Evolutionary conservation across 2,113 vertebrate species (phyloP).

Genomic region (Tachysurus fulvidraco): DNA sequence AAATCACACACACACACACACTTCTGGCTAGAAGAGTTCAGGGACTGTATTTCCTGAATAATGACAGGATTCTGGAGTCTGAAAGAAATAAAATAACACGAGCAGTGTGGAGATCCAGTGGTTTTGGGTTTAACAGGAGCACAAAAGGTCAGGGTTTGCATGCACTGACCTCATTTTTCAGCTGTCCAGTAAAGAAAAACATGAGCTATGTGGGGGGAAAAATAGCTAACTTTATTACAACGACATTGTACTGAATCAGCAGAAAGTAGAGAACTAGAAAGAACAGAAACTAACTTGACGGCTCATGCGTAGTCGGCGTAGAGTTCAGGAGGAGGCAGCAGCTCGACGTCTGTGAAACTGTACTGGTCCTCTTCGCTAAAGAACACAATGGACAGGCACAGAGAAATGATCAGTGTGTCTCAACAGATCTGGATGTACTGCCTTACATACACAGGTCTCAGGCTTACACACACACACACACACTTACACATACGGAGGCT

Average conservation of each 20-base stretch:
- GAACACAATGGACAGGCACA: neutral
- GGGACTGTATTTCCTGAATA: neutral
- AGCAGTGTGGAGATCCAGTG: neutral
- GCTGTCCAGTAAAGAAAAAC: no score
- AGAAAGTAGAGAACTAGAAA: no score
- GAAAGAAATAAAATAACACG: neutral
- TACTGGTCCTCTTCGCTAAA: constrained; percentile 64
- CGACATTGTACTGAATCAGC: no score
- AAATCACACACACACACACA: neutral
- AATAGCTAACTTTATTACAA: neutral
- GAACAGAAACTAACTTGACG: neutral
- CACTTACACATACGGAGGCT: constrained; percentile 69
- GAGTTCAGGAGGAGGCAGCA: constrained; percentile 72
- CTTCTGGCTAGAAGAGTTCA: constrained; percentile 14
- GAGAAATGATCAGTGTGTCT: neutral
- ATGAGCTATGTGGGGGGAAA: neutral
- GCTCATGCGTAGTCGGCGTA: constrained; percentile 68
- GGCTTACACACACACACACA: neutral
- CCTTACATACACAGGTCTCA: neutral
- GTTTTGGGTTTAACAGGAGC: neutral
- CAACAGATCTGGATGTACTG: neutral
- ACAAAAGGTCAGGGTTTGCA: neutral
- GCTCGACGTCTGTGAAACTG: constrained; percentile 66
- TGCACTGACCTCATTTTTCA: neutral
- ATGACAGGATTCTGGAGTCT: neutral